These are phyloP conservation scores for Pelecanoides urinatrix DNA, from an alignment of 2,113 vertebrate genomes.

Conservation along the genomic window DNA sequence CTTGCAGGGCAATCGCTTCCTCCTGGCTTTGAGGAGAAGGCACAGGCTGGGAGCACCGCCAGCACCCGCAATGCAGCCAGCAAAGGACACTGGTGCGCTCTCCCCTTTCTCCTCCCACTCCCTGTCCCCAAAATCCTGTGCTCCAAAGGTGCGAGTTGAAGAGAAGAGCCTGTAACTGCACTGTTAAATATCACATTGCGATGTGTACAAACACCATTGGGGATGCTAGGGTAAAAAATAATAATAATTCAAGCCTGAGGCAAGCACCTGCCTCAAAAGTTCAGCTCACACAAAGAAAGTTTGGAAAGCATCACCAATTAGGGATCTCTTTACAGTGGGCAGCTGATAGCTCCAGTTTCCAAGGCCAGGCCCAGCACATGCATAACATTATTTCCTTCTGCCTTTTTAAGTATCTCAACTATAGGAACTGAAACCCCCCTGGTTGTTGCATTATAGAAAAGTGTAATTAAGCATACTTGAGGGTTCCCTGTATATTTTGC, in stretches of 20 bases:
- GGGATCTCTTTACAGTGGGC: neutral
- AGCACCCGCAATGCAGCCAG: fast-evolving
- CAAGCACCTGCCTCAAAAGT: neutral
- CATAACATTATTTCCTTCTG: neutral
- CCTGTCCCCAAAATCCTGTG: neutral
- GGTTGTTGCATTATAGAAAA: neutral
- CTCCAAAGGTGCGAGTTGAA: neutral
- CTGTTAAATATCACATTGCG: neutral
- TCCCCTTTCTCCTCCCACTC: neutral
- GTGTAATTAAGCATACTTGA: neutral
- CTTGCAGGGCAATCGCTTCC: neutral
- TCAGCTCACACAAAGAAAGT: neutral
- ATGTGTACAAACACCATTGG: neutral
- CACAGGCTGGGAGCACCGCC: fast-evolving
- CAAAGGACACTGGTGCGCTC: fast-evolving
- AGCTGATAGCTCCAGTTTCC: neutral
- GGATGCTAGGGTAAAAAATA: neutral
- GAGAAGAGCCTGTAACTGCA: neutral
- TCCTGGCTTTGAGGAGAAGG: neutral
- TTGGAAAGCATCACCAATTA: neutral
- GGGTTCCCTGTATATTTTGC: neutral
- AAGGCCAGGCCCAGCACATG: neutral
- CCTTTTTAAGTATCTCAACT: neutral
- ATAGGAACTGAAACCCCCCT: neutral
- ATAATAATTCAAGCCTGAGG: neutral